These are phyloP conservation scores for Chlorodrepanis virens DNA, from an alignment of 2,113 vertebrate genomes.

Conservation along the genomic window DNA sequence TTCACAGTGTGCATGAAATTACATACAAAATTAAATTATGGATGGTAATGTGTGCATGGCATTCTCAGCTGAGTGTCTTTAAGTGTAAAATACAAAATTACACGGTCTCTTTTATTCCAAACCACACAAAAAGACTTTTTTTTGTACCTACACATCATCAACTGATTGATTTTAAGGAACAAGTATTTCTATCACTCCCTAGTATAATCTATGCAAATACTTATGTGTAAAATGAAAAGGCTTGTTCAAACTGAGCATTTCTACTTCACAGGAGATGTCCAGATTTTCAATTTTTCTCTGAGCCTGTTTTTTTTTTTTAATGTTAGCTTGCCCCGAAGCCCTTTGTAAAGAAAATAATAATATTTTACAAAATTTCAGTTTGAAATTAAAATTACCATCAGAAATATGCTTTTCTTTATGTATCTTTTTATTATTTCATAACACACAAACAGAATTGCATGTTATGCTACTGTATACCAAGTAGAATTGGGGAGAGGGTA, in stretches of 20 bases:
- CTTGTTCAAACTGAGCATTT: neutral
- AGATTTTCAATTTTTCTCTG: neutral
- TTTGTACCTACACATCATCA: conserved; percentile 10
- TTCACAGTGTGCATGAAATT: conserved; percentile 61
- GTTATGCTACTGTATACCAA: neutral
- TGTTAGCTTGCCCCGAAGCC: neutral
- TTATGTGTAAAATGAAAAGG: neutral
- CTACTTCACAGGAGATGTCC: neutral
- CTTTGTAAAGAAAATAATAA: neutral
- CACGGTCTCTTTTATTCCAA: conserved; percentile 26
- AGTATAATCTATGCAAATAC: neutral
- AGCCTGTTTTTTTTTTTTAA: neutral
- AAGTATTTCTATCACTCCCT: neutral
- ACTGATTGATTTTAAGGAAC: neutral
- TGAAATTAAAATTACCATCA: neutral
- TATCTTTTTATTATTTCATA: neutral
- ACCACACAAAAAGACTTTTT: neutral
- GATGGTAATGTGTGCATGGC: neutral
- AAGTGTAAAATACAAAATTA: conserved; percentile 53
- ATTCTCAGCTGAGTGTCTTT: conserved; percentile 31
- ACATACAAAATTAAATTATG: conserved; percentile 57
- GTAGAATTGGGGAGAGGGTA: neutral
- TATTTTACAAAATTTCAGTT: neutral
- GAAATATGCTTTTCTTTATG: neutral
- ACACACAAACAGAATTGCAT: neutral